Conservation (phyloP, 2,888 invertebrate species). For the Limnephilus rhombicus region DNA sequence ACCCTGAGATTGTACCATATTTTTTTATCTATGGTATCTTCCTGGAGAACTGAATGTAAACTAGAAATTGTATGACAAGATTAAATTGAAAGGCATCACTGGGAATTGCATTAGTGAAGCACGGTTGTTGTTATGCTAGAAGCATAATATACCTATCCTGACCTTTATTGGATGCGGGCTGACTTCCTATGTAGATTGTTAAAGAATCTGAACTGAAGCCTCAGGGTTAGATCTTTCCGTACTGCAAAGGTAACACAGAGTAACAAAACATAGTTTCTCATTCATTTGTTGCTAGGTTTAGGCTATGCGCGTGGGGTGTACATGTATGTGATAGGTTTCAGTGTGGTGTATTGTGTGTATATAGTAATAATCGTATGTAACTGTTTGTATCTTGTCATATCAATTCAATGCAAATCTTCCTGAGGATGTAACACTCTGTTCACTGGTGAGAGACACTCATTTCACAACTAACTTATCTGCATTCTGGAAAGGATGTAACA, state of each 20-base stretch:
- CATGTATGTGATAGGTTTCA: not conserved
- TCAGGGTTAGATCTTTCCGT: slow-evolving; percentile 97
- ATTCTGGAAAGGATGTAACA: slow-evolving; percentile 48
- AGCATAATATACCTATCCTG: slow-evolving; percentile 67
- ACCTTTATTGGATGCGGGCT: slow-evolving; percentile 89
- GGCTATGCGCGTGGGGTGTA: slow-evolving; percentile 14
- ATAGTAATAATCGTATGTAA: not conserved
- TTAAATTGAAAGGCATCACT: slow-evolving; percentile 65
- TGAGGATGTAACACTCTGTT: slow-evolving; percentile 45
- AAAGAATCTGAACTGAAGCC: slow-evolving; percentile 97
- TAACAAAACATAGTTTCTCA: slow-evolving; percentile 65
- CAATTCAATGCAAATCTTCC: slow-evolving; percentile 27
- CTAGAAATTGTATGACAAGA: not conserved
- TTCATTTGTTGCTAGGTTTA: slow-evolving; percentile 36
- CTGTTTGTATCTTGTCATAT: slow-evolving; percentile 11
- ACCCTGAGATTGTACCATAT: not conserved
- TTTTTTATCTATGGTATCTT: not conserved
- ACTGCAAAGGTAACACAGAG: slow-evolving; percentile 84
- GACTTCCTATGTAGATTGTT: slow-evolving; percentile 93
- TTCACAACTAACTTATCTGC: slow-evolving; percentile 25
- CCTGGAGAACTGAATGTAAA: not conserved
- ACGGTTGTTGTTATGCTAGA: slow-evolving; percentile 54
- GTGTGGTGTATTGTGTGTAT: slow-evolving; percentile 6
- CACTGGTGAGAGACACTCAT: slow-evolving; percentile 7
- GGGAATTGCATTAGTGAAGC: slow-evolving; percentile 65